Conservation (phyloP, 2,113 vertebrate genomes). For the Willisornis vidua region DNA sequence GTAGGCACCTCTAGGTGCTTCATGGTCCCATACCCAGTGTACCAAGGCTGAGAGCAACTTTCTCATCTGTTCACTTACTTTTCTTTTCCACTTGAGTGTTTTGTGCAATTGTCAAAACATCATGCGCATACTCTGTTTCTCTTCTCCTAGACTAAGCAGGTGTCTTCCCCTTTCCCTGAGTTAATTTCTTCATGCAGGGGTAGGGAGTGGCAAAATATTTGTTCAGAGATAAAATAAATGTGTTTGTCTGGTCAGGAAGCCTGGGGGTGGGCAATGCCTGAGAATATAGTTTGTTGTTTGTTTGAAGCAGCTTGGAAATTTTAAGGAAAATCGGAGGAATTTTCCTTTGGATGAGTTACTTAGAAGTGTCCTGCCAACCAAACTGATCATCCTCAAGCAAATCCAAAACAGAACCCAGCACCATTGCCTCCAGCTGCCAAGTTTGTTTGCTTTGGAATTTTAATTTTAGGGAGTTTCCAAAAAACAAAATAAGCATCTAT, state of each 20-base stretch:
- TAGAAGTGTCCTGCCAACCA: neutral
- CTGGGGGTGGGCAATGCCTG: neutral
- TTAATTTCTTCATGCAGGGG: neutral
- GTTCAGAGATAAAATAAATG: neutral
- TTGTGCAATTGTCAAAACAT: neutral
- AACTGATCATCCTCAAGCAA: neutral
- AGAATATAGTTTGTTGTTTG: neutral
- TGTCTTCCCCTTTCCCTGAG: neutral
- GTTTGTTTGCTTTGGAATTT: neutral
- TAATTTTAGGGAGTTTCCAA: neutral
- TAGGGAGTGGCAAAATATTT: neutral
- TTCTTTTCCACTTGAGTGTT: neutral
- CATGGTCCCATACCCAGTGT: fast-evolving
- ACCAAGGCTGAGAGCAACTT: neutral
- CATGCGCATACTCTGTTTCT: neutral
- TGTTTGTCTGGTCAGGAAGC: neutral
- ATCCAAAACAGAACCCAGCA: neutral
- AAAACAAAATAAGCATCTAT: neutral
- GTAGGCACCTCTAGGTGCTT: neutral
- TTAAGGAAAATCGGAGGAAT: neutral
- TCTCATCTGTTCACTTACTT: neutral
- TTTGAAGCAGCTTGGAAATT: neutral
- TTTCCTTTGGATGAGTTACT: neutral
- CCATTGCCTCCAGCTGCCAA: neutral
- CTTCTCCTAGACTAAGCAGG: neutral